Conservation (phyloP, 37 sponge, comb jelly and placozoan species). For the Sycon ciliatum region DNA sequence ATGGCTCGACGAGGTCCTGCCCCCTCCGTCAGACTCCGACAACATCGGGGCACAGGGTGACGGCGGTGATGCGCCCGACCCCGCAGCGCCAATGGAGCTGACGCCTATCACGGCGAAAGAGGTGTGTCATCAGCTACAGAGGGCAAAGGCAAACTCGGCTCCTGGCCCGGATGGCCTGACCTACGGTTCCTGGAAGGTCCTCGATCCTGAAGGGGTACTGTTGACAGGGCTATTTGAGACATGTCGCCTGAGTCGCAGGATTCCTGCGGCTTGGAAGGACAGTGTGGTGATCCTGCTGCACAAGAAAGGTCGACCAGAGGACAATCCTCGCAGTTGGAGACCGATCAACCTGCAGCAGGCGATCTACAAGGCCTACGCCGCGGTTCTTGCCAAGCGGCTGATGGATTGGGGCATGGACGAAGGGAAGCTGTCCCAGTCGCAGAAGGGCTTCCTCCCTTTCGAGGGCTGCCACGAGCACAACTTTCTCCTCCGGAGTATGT, state of each 20-base stretch:
- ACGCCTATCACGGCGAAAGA: constrained; percentile 20
- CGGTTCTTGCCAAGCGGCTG: constrained; percentile 24
- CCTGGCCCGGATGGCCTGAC: constrained; percentile 19
- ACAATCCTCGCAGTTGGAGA: constrained; percentile 26
- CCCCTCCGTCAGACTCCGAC: too few species aligned
- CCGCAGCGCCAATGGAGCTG: too few species aligned
- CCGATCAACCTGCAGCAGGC: constrained; percentile 39
- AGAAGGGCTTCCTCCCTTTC: constrained; percentile 35
- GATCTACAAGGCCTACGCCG: constrained; percentile 42
- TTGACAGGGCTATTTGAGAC: too few species aligned
- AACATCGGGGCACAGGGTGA: too few species aligned
- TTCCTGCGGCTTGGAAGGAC: too few species aligned
- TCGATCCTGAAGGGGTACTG: too few species aligned
- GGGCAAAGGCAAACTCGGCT: constrained; percentile 10
- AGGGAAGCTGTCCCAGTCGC: neutral
- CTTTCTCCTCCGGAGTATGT: constrained; percentile 19
- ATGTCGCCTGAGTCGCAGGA: too few species aligned
- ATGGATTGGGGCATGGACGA: constrained; percentile 26
- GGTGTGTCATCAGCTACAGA: constrained; percentile 18
- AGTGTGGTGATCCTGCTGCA: too few species aligned
- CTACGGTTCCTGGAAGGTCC: neutral
- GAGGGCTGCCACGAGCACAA: constrained; percentile 34
- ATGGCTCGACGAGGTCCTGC: too few species aligned
- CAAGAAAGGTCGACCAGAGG: too few species aligned
- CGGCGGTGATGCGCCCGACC: too few species aligned